Evolutionary conservation across 1,140 invertebrate genomes (phyloP).

Genomic region (Sitodiplosis mosellana): DNA sequence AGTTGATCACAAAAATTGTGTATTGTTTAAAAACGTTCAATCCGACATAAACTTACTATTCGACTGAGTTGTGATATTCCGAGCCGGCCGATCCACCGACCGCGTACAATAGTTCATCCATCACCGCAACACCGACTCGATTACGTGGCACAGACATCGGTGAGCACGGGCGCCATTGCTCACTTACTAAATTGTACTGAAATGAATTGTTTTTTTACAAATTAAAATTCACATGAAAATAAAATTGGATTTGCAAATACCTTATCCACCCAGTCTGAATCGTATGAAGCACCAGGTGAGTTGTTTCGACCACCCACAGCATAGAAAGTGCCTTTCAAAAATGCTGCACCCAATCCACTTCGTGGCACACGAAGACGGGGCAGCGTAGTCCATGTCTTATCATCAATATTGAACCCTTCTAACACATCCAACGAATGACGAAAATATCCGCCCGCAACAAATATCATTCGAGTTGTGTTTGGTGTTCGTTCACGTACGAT

Average conservation of each 20-base stretch:
- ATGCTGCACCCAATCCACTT: slow-evolving; percentile 74
- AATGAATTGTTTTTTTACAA: neutral
- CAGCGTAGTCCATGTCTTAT: slow-evolving; percentile 62
- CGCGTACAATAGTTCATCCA: slow-evolving; percentile 78
- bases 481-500: slow-evolving; percentile 63
- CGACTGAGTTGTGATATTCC: slow-evolving; percentile 71
- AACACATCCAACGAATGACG: slow-evolving; percentile 67
- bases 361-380: slow-evolving; percentile 61
- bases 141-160: slow-evolving; percentile 72
- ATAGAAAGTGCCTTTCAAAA: slow-evolving; percentile 65
- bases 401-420: slow-evolving; percentile 73
- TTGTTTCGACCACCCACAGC: slow-evolving; percentile 83
- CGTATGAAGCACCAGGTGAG: slow-evolving; percentile 58
- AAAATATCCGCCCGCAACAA: slow-evolving; percentile 76
- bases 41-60: slow-evolving; percentile 50
- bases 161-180: slow-evolving; percentile 58
- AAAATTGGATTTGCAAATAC: slow-evolving; percentile 12
- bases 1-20: too few species aligned
- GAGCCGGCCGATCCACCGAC: slow-evolving; percentile 71
- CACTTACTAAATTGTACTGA: slow-evolving; percentile 50
- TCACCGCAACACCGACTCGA: slow-evolving; percentile 75
- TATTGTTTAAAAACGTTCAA: too few species aligned
- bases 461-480: slow-evolving; percentile 73
- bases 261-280: slow-evolving; percentile 60
- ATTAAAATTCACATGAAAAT: neutral